phyloP scores from a whole-genome alignment of 2,113 vertebrate species.

The Varanus salvator region DNA sequence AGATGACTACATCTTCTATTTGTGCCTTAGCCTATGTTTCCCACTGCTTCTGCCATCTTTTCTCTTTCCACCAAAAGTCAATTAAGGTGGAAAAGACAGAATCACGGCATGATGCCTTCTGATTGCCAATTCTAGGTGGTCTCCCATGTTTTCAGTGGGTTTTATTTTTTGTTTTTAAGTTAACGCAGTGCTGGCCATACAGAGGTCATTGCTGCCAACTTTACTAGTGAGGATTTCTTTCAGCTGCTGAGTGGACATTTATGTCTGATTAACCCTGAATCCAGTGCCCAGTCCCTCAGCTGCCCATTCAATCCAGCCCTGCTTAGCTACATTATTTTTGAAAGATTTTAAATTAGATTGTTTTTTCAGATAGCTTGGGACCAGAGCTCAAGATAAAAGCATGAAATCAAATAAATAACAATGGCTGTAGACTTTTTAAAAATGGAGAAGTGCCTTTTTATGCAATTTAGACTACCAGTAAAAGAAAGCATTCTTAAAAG shows the following conservation, averaged over 20 bases:
- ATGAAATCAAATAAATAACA: neutral
- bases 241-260: neutral
- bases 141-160: no score
- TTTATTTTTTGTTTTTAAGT: no score
- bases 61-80: no score
- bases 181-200: no score
- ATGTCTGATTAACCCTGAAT: neutral
- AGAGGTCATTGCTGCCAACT: no score
- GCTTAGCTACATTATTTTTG: neutral
- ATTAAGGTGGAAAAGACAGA: no score
- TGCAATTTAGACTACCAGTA: neutral
- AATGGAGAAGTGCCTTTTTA: slow-evolving; percentile 7
- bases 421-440: slow-evolving; percentile 17
- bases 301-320: neutral
- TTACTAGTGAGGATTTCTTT: neutral
- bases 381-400: slow-evolving; percentile 9
- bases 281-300: neutral
- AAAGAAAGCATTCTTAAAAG: neutral
- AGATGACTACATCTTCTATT: no score
- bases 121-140: no score
- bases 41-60: no score
- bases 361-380: neutral
- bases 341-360: neutral
- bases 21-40: no score
- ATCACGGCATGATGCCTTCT: neutral